phyloP scores from a whole-genome alignment of 2,797 vertebrate species.

The Ctenopoma multispine region DNA sequence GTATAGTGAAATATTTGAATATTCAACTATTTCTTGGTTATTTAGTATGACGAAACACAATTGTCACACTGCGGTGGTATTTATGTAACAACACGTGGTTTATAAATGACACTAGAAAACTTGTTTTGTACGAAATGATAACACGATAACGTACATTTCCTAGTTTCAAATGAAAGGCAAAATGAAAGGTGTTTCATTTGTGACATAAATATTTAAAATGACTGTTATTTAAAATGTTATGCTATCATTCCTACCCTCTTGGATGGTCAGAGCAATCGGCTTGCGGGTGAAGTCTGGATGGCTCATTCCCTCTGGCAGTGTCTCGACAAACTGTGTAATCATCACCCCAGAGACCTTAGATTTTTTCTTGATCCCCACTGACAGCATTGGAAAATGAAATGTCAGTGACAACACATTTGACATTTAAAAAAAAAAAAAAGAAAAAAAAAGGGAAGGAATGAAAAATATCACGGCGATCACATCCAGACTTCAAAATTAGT shows the following conservation, averaged over 20 bases:
- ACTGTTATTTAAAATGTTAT: too few species aligned
- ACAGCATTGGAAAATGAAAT: conserved; percentile 45
- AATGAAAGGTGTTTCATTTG: conserved; percentile 10
- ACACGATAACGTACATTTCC: background rate
- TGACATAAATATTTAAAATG: conserved; percentile 11
- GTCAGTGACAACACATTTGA: conserved; percentile 36
- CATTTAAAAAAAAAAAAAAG: background rate
- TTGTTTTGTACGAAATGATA: background rate
- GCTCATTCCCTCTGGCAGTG: conserved; percentile 85
- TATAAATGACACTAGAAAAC: too few species aligned
- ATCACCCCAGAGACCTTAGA: conserved; percentile 86
- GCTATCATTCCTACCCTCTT: conserved; percentile 80
- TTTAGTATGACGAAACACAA: too few species aligned
- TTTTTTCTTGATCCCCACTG: conserved; percentile 83
- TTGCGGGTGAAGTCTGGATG: conserved; percentile 89
- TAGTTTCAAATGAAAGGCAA: conserved; percentile 14
- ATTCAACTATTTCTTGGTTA: too few species aligned
- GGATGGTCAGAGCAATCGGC: conserved; percentile 87
- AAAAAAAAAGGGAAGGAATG: background rate
- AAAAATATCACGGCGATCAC: background rate
- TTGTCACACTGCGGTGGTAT: too few species aligned
- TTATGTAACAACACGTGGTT: too few species aligned
- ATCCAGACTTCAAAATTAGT: conserved; percentile 15
- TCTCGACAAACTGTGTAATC: conserved; percentile 85
- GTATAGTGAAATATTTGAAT: too few species aligned